phyloP scores from a whole-genome alignment of 2,888 invertebrate genomes.

The Eumacrocentrus americanus region DNA sequence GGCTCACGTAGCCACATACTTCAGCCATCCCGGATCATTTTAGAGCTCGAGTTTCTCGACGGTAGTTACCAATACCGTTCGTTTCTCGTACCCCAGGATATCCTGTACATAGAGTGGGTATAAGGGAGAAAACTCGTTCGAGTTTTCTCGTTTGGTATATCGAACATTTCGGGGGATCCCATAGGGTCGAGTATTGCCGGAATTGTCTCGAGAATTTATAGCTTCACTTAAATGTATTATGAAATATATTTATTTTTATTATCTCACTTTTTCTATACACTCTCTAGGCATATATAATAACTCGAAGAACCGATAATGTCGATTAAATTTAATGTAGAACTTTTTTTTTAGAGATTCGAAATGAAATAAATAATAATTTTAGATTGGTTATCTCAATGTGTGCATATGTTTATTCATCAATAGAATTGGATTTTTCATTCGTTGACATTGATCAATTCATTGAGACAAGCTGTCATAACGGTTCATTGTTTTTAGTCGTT shows the following conservation, averaged over 20 bases:
- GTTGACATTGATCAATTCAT: too few species aligned
- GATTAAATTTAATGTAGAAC: too few species aligned
- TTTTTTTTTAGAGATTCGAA: too few species aligned
- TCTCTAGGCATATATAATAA: too few species aligned
- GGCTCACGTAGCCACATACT: conserved; percentile 37
- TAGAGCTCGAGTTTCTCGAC: conserved; percentile 35
- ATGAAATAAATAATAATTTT: too few species aligned
- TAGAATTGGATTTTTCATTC: too few species aligned
- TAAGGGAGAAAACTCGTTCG: conserved; percentile 8
- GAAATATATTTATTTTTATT: not conserved
- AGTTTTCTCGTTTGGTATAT: conserved; percentile 11
- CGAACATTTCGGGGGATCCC: not conserved
- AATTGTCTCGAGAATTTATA: not conserved
- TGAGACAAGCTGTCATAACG: too few species aligned
- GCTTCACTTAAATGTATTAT: not conserved
- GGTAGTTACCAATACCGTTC: conserved; percentile 18
- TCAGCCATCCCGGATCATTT: conserved; percentile 41
- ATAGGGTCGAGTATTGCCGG: not conserved
- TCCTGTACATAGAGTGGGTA: conserved; percentile 1
- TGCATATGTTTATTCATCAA: too few species aligned
- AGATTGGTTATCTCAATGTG: too few species aligned
- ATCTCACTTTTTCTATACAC: too few species aligned
- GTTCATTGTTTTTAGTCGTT: too few species aligned
- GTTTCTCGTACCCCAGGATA: not conserved
- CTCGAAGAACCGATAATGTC: too few species aligned